phyloP scores from a whole-genome alignment of 1,140 invertebrate genomes.

The Plutomurus gul region DNA sequence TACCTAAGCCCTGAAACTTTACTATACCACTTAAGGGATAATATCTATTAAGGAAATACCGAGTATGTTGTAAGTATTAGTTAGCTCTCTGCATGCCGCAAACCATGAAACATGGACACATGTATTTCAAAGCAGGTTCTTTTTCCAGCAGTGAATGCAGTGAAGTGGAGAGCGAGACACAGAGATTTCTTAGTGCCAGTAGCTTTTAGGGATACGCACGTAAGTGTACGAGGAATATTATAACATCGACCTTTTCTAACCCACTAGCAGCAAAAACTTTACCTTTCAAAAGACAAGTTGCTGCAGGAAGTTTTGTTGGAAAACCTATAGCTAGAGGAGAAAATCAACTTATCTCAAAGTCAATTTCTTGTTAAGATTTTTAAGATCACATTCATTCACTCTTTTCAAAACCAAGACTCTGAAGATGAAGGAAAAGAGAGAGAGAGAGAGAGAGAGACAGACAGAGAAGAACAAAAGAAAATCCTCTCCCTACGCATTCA shows the following conservation, averaged over 20 bases:
- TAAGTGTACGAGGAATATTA: not conserved
- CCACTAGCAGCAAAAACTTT: slow-evolving; percentile 15
- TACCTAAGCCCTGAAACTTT: not conserved
- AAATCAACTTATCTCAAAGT: not conserved
- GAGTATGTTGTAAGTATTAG: not conserved
- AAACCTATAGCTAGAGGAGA: slow-evolving; percentile 21
- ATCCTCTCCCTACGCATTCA: not conserved
- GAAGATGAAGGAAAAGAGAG: not conserved
- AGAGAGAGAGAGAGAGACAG: too few species aligned
- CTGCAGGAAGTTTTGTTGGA: not conserved
- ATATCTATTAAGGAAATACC: not conserved
- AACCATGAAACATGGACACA: slow-evolving; percentile 18
- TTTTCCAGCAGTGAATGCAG: too few species aligned
- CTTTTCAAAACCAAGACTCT: not conserved
- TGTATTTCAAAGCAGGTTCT: not conserved
- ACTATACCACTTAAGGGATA: not conserved
- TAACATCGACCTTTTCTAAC: not conserved
- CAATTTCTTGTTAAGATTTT: slow-evolving; percentile 11
- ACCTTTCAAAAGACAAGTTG: not conserved
- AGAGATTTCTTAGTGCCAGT: not conserved
- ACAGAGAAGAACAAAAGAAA: slow-evolving; percentile 19
- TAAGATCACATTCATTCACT: slow-evolving; percentile 19
- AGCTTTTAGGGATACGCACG: not conserved
- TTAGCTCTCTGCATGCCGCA: not conserved
- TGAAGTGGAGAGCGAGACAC: not conserved